These are phyloP conservation scores for Pandemis corylana DNA, from an alignment of 2,888 invertebrate species.

Conservation along the genomic window DNA sequence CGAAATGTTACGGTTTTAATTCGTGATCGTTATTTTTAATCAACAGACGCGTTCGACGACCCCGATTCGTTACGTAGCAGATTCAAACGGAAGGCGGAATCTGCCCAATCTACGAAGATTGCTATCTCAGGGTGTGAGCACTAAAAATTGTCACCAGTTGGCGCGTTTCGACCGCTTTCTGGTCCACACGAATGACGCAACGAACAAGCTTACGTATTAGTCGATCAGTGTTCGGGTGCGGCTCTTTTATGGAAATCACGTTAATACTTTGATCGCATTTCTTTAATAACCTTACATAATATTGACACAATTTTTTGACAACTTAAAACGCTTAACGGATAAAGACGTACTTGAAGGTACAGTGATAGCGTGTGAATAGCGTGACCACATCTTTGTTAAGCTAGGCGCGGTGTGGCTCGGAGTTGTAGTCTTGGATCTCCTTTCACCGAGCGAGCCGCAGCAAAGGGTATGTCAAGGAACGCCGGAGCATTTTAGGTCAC, in stretches of 20 bases:
- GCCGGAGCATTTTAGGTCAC: conserved; percentile 66
- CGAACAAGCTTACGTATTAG: conserved; percentile 46
- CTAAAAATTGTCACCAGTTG: conserved; percentile 41
- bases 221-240: conserved; percentile 47
- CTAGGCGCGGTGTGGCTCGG: conserved; percentile 42
- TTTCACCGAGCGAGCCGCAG: conserved; percentile 70
- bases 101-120: conserved; percentile 47
- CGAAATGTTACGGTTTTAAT: conserved; percentile 56
- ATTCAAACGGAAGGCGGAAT: conserved; percentile 56
- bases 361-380: conserved; percentile 71
- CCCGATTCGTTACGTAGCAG: conserved; percentile 57
- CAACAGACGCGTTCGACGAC: conserved; percentile 61
- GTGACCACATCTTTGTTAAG: conserved; percentile 66
- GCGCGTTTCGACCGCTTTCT: conserved; percentile 36
- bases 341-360: conserved; percentile 40
- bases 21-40: conserved; percentile 65
- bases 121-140: conserved; percentile 45
- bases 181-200: conserved; percentile 46
- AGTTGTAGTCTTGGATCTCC: conserved; percentile 70
- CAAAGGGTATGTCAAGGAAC: conserved; percentile 68
- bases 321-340: conserved; percentile 41
- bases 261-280: conserved; percentile 55
- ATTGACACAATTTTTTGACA: conserved; percentile 57
- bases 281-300: conserved; percentile 64
- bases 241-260: conserved; percentile 45